These are phyloP conservation scores for Albula glossodonta DNA, from an alignment of 2,113 vertebrate genomes.

Conservation along the genomic window DNA sequence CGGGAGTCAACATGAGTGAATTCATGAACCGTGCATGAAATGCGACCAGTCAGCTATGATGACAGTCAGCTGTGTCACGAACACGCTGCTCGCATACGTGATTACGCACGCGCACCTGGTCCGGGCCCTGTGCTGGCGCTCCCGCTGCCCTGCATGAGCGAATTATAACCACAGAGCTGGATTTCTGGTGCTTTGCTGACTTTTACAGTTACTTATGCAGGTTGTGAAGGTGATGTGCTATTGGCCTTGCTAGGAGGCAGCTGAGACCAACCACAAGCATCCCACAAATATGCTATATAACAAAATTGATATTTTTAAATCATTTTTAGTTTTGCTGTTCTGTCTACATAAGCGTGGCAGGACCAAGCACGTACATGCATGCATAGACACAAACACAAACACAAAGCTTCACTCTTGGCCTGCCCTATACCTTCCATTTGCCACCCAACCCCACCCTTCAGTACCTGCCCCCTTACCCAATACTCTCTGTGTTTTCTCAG, in stretches of 20 bases:
- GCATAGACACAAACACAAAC: conserved; percentile 16
- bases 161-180: neutral
- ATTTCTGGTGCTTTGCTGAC: neutral
- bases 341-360: neutral
- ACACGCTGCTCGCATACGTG: neutral
- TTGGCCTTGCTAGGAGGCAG: neutral
- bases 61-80: neutral
- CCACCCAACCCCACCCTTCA: neutral
- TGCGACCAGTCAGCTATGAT: neutral
- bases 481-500: neutral
- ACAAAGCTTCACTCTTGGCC: neutral
- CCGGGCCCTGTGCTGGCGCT: too few species aligned
- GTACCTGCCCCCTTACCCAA: neutral
- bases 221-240: neutral
- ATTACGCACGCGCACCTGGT: too few species aligned
- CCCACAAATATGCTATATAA: neutral
- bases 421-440: neutral
- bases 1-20: neutral
- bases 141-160: neutral
- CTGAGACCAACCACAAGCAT: neutral
- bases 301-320: neutral
- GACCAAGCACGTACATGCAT: neutral
- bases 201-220: neutral
- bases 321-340: neutral
- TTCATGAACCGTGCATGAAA: neutral